Evolutionary conservation across 1,140 invertebrate genomes (phyloP), one percentile per base, ranked within the genome.

Genomic region (Macrosteles quadrilineatus): DNA sequence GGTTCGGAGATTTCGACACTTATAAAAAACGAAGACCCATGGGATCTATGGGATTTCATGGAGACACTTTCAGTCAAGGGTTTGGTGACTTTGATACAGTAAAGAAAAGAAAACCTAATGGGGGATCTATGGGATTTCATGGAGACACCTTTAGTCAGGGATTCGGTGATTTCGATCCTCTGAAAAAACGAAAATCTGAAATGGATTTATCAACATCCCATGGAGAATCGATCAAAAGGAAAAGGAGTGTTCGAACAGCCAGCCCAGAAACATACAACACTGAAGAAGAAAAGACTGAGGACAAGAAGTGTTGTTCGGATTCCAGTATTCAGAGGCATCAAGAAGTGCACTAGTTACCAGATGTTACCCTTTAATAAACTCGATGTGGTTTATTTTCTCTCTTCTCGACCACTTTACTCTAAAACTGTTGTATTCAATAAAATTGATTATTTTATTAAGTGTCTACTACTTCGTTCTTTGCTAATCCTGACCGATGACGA

Each of bases 1-100:
- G 82, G 4, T 83, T n/a, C 62, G 83, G 83, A 14, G 81, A 83
- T 19, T 83, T 83, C 70, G 79, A 80, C 63, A 78, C 81, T 0
- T 80, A 83, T 75, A 80, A 81, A 63, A 80, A 79, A 69, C 64
- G 73, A 40, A 59, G 72, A 25, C 57, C 73, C 68, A 77, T 76
- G 75, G 73, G 74, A 68, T 70, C 76, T 0, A 68, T 68, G 36
- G 75, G 73, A 19, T 72, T 81, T 70, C 77, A 80, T 67, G 78
- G 79, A 29, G 79, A 81, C 67, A 78, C 78, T 0, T 80, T 81
- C 64, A 71, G 67, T 19, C 73, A 77, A 55, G 77, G 73, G 19
- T 76, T 77, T 57, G 77, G 77, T 12, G 75, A 76, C 32, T 78
- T 78, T 40, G 73, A 76, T 57, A 79, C 79, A 36, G 78, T 80